Evolutionary conservation across 92 coral and sea anemone genomes (phyloP).

Genomic region (Ricordea florida): DNA sequence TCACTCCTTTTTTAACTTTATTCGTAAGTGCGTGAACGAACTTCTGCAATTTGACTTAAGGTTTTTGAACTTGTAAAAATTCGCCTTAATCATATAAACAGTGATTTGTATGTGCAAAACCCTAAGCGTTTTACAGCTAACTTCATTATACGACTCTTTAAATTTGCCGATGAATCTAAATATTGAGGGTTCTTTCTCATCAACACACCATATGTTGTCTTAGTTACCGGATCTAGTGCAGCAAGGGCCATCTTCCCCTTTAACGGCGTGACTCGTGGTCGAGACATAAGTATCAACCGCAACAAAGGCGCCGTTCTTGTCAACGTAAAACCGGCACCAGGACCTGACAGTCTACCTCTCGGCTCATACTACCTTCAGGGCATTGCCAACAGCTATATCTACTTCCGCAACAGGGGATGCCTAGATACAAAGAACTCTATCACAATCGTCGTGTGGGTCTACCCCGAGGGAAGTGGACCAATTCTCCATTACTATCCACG

Average conservation of each 20-base stretch:
- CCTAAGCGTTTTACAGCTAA: too few relatives aligned
- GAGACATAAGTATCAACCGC: conserved; percentile 63
- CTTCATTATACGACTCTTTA: too few relatives aligned
- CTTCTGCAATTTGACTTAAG: too few relatives aligned
- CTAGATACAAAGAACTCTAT: conserved; percentile 71
- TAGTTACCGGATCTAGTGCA: conserved; percentile 65
- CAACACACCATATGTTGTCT: too few relatives aligned
- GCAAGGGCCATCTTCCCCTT: conserved; percentile 74
- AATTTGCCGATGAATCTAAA: too few relatives aligned
- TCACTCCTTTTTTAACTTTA: too few relatives aligned
- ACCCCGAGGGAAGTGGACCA: conserved; percentile 74
- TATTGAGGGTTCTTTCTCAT: too few relatives aligned
- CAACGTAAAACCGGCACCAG: conserved; percentile 62
- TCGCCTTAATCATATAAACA: too few relatives aligned
- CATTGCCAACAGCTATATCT: conserved; percentile 73
- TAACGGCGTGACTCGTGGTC: conserved; percentile 38
- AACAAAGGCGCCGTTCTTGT: conserved; percentile 59
- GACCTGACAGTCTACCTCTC: conserved; percentile 74
- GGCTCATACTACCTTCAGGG: conserved; percentile 72
- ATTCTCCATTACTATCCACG: conserved; percentile 72
- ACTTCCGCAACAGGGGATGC: conserved; percentile 71
- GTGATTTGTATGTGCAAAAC: too few relatives aligned
- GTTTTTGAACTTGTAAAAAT: too few relatives aligned
- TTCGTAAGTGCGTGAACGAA: too few relatives aligned
- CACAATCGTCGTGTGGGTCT: conserved; percentile 71